Percentiles rank a stretch among this genome's conserved stretches.
These are phyloP conservation scores for Heliconius melpomene DNA, from an alignment of 1,140 invertebrate species.

Conservation along the genomic window DNA sequence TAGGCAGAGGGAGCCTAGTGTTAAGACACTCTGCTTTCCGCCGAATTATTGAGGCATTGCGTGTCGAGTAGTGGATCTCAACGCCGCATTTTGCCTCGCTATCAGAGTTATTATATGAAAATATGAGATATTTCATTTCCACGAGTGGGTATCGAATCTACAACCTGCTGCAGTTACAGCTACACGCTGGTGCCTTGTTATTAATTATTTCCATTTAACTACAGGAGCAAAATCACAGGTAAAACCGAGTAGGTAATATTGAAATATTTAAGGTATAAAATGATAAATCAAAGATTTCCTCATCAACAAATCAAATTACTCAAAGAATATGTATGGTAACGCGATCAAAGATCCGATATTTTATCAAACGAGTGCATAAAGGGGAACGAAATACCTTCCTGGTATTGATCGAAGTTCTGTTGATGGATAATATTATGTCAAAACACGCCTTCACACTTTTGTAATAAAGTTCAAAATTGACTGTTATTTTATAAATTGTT, in stretches of 20 bases:
- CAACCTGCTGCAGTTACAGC: background rate
- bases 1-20: background rate
- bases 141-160: background rate
- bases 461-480: background rate
- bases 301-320: background rate
- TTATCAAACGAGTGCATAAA: slow-evolving; percentile 17
- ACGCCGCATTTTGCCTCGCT: background rate
- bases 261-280: no score
- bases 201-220: no score
- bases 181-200: no score
- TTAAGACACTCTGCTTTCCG: background rate
- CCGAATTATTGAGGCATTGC: background rate
- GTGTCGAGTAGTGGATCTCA: background rate
- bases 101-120: background rate
- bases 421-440: background rate
- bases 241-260: no score
- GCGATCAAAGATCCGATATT: background rate
- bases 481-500: background rate
- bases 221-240: no score
- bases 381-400: slow-evolving; percentile 4
- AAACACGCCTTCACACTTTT: background rate
- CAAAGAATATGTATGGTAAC: background rate
- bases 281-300: background rate
- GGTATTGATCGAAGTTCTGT: slow-evolving; percentile 20
- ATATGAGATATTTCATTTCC: no score